Evolutionary conservation across 1,140 invertebrate species (phyloP), one percentile per base, ranked within the genome.

Genomic region (Apis dorsata): DNA sequence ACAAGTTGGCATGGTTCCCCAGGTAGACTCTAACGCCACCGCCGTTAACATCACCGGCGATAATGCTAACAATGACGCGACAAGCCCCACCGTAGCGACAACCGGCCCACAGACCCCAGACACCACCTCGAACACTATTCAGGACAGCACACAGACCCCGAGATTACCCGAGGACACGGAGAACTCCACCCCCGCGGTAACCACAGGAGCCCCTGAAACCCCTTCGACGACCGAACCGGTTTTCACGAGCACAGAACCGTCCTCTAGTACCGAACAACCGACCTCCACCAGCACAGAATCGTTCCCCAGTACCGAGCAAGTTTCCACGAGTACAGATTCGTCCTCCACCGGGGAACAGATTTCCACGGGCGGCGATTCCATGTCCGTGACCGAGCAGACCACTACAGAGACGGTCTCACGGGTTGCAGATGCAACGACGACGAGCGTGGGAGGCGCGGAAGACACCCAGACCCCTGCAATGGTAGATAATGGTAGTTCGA

Each of bases 21-120:
- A 93, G 90, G 90, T 94, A 92, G 91, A 91, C 76, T 70, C 81
- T 87, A 92, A 90, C 90, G 85, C 85, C 84, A 91, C 86, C 71
- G 90, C 77, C 85, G 70, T 84, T 89, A 91, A 90, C 84, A 90
- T 79, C 79, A 83, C 84, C 90, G 90, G 89, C 84, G 88, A 86
- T 44, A 89, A 82, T 85, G 83, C 83, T 89, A 91, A 92, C 87
- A 91, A 91, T 90, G 89, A 92, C 86, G 90, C 81, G 70, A 82
- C 81, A 86, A 89, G 85, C 34, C 87, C 88, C 69, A 88, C 72
- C 44, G 71, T 91, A 87, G 79, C 80, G 49, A 86, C 73, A 79
- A 70, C 83, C 83, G 86, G 86, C 85, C 70, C 90, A 79, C 87
- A 85, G 75, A 87, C 83, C 70, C 86, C 87, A 83, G 83, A 86